A percentile compares a stretch with the other conserved stretches of the same genome.
These are phyloP conservation scores for Amyelois transitella DNA, from an alignment of 1,140 invertebrate species.

Conservation along the genomic window DNA sequence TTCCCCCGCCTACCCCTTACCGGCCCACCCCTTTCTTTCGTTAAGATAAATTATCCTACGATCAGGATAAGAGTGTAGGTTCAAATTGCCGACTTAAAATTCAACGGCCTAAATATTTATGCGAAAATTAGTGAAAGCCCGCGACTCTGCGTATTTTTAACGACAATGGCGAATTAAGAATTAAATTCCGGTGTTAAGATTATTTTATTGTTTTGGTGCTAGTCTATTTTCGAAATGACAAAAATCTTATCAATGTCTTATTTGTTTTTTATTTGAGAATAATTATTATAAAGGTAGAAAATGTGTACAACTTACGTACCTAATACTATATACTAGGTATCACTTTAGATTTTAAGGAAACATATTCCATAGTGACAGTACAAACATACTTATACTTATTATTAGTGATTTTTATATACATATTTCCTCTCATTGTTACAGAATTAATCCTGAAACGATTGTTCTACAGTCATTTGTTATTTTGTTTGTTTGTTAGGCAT, in stretches of 20 bases:
- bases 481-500: conserved; percentile 7
- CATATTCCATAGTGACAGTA: too few species aligned
- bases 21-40: conserved; percentile 69
- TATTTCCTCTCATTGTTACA: conserved; percentile 11
- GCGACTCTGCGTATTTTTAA: conserved; percentile 20
- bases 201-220: too few species aligned
- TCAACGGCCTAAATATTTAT: conserved; percentile 65
- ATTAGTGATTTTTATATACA: conserved; percentile 1
- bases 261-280: too few species aligned
- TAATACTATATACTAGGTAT: too few species aligned
- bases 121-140: conserved; percentile 26
- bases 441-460: conserved; percentile 18
- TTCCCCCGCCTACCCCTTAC: conserved; percentile 18
- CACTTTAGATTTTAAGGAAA: too few species aligned
- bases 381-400: too few species aligned
- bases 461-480: conserved; percentile 18
- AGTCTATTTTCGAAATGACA: too few species aligned
- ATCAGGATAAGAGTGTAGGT: conserved; percentile 73
- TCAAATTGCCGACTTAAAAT: conserved; percentile 72
- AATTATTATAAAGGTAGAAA: too few species aligned
- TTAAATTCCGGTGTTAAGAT: not conserved
- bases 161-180: not conserved
- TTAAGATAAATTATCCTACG: conserved; percentile 73
- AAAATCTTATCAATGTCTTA: too few species aligned
- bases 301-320: too few species aligned